A percentile compares a stretch with the other conserved stretches of the same genome.
Conservation (phyloP, 2,888 invertebrate species). For the Drosophila lutescens region DNA sequence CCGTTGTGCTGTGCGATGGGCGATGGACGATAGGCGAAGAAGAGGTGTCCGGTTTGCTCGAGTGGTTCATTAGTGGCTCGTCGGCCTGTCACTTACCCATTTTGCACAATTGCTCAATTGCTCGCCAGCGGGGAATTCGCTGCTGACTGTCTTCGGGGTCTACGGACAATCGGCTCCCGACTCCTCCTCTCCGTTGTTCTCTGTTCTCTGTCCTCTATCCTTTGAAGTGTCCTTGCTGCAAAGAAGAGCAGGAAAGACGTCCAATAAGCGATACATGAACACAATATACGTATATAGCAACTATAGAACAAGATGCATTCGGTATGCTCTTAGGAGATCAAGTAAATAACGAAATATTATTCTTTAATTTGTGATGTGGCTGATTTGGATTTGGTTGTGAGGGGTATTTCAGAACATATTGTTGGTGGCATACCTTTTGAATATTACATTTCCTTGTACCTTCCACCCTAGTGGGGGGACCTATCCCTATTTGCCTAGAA, state of each 20-base stretch:
- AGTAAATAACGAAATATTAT: no score
- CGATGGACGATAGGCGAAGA: no score
- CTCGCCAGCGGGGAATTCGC: slow-evolving; percentile 61
- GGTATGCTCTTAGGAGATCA: no score
- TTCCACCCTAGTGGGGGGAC: no score
- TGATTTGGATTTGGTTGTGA: no score
- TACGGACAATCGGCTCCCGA: neutral
- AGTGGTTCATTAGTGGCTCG: slow-evolving; percentile 17
- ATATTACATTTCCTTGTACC: no score
- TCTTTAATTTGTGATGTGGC: no score
- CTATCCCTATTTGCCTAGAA: no score
- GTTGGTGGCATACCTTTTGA: no score
- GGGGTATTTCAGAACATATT: no score
- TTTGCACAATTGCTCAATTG: slow-evolving; percentile 64
- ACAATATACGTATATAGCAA: neutral
- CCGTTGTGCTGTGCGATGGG: neutral
- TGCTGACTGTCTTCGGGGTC: slow-evolving; percentile 45
- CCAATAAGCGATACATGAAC: neutral
- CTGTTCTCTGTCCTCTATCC: neutral
- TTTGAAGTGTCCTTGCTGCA: slow-evolving; percentile 26
- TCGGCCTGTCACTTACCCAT: slow-evolving; percentile 61
- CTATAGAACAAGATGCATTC: neutral
- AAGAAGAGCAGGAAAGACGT: slow-evolving; percentile 44
- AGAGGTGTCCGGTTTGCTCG: neutral
- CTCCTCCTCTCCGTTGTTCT: neutral